These are phyloP conservation scores for Dioctria rufipes DNA, from an alignment of 2,888 invertebrate species.

Conservation along the genomic window DNA sequence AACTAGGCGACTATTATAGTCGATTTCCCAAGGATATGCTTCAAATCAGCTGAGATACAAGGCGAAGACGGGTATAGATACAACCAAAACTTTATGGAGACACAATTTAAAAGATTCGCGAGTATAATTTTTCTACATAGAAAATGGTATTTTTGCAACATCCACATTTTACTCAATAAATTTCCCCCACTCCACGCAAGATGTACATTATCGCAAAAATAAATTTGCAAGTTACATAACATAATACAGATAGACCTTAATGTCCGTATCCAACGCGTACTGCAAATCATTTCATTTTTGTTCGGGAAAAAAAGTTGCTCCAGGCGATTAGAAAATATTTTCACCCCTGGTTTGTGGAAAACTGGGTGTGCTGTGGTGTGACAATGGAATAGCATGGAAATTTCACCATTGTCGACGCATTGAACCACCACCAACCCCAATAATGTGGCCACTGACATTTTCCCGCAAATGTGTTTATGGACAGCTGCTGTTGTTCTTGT, in stretches of 20 bases:
- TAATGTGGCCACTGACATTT: conserved; percentile 54
- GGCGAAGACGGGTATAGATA: too few relatives aligned
- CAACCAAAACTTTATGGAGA: too few relatives aligned
- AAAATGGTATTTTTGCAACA: too few relatives aligned
- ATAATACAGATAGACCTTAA: not conserved
- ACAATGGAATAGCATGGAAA: conserved; percentile 54
- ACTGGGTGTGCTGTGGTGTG: conserved; percentile 31
- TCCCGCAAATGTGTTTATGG: conserved; percentile 56
- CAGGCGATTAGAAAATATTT: conserved; percentile 56
- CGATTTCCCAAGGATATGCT: too few relatives aligned
- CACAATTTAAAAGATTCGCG: too few relatives aligned
- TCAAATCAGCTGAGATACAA: too few relatives aligned
- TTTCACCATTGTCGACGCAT: conserved; percentile 9
- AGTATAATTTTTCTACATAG: too few relatives aligned
- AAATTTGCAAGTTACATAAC: conserved; percentile 2
- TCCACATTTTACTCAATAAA: too few relatives aligned
- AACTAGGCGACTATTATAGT: too few relatives aligned
- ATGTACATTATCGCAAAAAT: not conserved
- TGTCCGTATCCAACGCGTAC: not conserved
- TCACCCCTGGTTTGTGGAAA: conserved; percentile 50
- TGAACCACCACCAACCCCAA: conserved; percentile 6
- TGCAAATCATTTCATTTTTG: not conserved
- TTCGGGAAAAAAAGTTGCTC: conserved; percentile 34
- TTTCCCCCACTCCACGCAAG: too few relatives aligned
- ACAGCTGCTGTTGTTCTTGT: conserved; percentile 59